A percentile compares a stretch with the other conserved stretches of the same genome.
These are phyloP conservation scores for Brachyopa scutellaris DNA, from an alignment of 2,888 invertebrate genomes.

Conservation along the genomic window DNA sequence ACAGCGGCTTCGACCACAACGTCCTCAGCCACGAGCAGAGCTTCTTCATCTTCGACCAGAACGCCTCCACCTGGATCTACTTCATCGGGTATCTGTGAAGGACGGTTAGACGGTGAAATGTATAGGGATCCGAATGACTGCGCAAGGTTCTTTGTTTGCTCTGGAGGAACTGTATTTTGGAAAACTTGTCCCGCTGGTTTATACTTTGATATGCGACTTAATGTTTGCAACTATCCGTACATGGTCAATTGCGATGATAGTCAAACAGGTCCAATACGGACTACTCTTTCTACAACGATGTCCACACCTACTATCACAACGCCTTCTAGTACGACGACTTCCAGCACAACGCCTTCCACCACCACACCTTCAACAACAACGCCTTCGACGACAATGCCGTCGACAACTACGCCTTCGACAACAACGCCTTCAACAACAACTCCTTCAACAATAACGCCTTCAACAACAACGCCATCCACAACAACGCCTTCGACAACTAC, in stretches of 20 bases:
- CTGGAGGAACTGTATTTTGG: background rate
- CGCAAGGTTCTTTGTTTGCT: constrained; percentile 1
- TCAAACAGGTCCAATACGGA: background rate
- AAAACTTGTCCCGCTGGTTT: background rate
- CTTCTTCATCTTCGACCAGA: background rate
- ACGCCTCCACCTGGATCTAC: background rate
- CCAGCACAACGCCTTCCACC: background rate
- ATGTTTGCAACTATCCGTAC: background rate
- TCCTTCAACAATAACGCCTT: background rate
- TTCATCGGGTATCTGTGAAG: background rate
- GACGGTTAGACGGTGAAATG: background rate
- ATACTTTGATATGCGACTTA: background rate
- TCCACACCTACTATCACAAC: no score
- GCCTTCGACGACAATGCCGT: background rate
- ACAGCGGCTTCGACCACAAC: background rate
- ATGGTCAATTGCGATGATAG: background rate
- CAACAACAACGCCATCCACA: no score
- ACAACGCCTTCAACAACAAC: background rate
- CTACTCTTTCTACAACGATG: no score
- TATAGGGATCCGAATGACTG: background rate
- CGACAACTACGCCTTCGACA: background rate
- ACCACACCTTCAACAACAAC: background rate
- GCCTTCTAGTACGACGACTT: no score
- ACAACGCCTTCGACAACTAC: no score
- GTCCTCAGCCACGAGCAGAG: background rate